phyloP scores from a whole-genome alignment of 2,888 invertebrate genomes.

The Vandiemenella viatica region DNA sequence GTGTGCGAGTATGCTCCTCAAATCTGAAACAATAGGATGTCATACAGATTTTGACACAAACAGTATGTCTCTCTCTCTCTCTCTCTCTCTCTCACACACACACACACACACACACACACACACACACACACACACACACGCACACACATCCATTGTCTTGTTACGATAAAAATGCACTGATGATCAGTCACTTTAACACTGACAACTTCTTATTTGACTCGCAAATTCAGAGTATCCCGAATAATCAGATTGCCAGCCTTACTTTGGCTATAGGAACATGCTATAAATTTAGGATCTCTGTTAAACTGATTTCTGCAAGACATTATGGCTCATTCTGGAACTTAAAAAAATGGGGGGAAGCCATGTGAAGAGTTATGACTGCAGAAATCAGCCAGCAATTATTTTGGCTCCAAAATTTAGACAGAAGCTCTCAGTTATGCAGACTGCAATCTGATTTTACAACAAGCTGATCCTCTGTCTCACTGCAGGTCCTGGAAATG shows the following conservation, averaged over 20 bases:
- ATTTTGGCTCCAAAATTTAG: not conserved
- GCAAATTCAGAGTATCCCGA: slow-evolving; percentile 13
- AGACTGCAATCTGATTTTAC: slow-evolving; percentile 18
- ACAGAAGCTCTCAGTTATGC: slow-evolving; percentile 3
- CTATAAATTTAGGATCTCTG: not conserved
- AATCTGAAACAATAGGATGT: slow-evolving; percentile 1
- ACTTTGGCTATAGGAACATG: slow-evolving; percentile 13
- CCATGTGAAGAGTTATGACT: not conserved
- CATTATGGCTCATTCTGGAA: slow-evolving; percentile 2
- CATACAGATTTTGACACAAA: slow-evolving; percentile 7
- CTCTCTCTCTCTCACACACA: too few species aligned
- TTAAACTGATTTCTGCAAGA: not conserved
- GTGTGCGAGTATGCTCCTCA: too few species aligned
- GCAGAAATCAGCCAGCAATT: not conserved
- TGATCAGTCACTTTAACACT: slow-evolving; percentile 15
- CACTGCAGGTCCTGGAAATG: slow-evolving; percentile 9
- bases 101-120: too few species aligned
- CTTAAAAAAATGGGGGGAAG: slow-evolving; percentile 3
- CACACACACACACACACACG: too few species aligned
- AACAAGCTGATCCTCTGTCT: slow-evolving; percentile 15
- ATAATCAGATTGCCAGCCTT: slow-evolving; percentile 17
- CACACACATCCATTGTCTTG: not conserved
- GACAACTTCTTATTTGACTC: slow-evolving; percentile 14
- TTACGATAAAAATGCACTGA: slow-evolving; percentile 13
- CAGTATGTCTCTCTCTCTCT: slow-evolving; percentile 13